These are phyloP conservation scores for Drosophila greeni DNA, from an alignment of 2,888 invertebrate species.

Conservation along the genomic window DNA sequence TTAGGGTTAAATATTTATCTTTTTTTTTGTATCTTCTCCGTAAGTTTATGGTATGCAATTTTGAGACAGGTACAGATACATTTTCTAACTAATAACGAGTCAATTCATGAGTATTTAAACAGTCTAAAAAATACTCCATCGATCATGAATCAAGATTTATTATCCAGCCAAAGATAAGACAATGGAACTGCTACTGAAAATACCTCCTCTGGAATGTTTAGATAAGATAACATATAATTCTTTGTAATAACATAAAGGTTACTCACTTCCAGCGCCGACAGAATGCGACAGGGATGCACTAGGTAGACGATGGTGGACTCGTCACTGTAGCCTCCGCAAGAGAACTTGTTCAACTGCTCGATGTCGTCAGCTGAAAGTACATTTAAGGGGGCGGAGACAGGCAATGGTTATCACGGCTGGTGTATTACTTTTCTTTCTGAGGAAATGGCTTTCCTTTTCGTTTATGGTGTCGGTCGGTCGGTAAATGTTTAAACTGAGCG, in stretches of 20 bases:
- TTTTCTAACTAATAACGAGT: background rate
- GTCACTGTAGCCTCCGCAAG: constrained; percentile 90
- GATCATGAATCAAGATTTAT: background rate
- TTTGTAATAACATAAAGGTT: background rate
- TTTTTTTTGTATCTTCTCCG: background rate
- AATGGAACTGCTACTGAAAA: background rate
- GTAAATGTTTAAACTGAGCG: constrained; percentile 43
- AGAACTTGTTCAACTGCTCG: constrained; percentile 89
- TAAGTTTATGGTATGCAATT: background rate
- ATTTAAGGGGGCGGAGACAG: constrained; percentile 6
- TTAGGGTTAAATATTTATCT: background rate
- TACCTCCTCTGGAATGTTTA: background rate
- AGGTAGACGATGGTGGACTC: constrained; percentile 91
- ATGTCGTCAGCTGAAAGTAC: constrained; percentile 84
- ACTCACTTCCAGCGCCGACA: constrained; percentile 87
- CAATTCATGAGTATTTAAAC: background rate
- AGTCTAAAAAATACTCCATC: background rate
- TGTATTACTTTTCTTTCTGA: constrained; percentile 9
- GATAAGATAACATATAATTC: constrained; percentile 5
- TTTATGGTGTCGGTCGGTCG: constrained; percentile 30
- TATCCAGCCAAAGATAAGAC: background rate
- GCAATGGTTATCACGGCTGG: constrained; percentile 20
- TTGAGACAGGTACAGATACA: background rate
- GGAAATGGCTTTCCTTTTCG: constrained; percentile 29
- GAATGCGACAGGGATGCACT: constrained; percentile 91